Conservation (phyloP, 2,888 invertebrate genomes). For the Megaustenia siamemsis region DNA sequence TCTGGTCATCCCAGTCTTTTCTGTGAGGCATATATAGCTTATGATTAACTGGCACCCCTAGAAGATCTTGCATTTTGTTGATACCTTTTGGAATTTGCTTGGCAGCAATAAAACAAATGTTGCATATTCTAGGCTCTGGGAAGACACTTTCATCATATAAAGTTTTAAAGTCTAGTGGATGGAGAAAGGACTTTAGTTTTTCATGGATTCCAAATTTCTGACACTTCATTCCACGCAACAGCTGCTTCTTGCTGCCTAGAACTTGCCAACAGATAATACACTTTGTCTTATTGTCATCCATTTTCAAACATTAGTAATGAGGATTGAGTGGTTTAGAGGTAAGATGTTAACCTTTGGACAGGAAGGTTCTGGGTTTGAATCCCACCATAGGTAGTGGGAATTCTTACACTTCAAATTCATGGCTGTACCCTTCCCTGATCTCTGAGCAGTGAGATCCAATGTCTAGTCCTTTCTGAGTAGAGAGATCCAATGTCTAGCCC, state of each 20-base stretch:
- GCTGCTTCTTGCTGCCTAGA: constrained; percentile 37
- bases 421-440: too few relatives aligned
- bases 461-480: too few relatives aligned
- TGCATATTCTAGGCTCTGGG: constrained; percentile 44
- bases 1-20: constrained; percentile 4
- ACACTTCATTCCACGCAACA: constrained; percentile 39
- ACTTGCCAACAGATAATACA: constrained; percentile 42
- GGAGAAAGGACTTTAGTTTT: constrained; percentile 23
- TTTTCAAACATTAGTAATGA: background rate
- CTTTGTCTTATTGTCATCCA: constrained; percentile 15
- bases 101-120: constrained; percentile 34
- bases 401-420: too few relatives aligned
- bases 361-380: too few relatives aligned
- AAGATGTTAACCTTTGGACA: too few relatives aligned
- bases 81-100: constrained; percentile 31
- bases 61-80: constrained; percentile 5
- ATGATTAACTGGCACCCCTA: constrained; percentile 29
- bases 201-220: constrained; percentile 18
- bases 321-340: too few relatives aligned
- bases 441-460: too few relatives aligned
- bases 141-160: constrained; percentile 29
- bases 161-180: constrained; percentile 27
- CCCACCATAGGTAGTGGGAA: too few relatives aligned
- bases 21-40: constrained; percentile 22
- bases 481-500: too few relatives aligned